Conservation (phyloP, 2,888 invertebrate genomes). For the Prosopocoilus inquinatus region DNA sequence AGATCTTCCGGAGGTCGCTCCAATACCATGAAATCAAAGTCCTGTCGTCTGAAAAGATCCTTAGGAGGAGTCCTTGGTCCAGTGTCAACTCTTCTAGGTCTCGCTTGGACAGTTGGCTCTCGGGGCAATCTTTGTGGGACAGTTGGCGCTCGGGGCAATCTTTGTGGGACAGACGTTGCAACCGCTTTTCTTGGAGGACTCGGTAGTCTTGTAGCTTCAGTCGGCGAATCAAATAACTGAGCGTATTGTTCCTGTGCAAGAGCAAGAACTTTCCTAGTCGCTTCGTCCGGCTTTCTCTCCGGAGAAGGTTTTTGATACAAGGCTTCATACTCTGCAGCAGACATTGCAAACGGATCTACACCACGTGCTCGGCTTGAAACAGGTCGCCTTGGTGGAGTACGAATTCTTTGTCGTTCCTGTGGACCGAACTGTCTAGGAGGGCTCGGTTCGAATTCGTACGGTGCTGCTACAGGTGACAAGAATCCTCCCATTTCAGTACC, state of each 20-base stretch:
- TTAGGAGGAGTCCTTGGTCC: background rate
- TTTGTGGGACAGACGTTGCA: background rate
- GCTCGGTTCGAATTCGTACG: background rate
- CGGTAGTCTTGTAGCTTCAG: background rate
- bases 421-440: conserved; percentile 7
- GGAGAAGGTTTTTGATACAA: too few relatives aligned
- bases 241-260: background rate
- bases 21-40: background rate
- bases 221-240: background rate
- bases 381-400: background rate
- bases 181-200: background rate
- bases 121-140: background rate
- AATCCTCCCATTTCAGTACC: too few relatives aligned
- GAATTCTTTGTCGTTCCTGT: background rate
- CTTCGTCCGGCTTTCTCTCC: too few relatives aligned
- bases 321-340: too few relatives aligned
- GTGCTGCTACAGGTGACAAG: too few relatives aligned
- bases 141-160: background rate
- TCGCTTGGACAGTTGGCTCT: background rate
- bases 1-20: background rate
- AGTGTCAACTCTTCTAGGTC: too few relatives aligned
- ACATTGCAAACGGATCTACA: too few relatives aligned
- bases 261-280: background rate
- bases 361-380: too few relatives aligned
- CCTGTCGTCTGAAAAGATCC: background rate